phyloP scores from a whole-genome alignment of 1,140 invertebrate genomes.

The Temnothorax longispinosus region DNA sequence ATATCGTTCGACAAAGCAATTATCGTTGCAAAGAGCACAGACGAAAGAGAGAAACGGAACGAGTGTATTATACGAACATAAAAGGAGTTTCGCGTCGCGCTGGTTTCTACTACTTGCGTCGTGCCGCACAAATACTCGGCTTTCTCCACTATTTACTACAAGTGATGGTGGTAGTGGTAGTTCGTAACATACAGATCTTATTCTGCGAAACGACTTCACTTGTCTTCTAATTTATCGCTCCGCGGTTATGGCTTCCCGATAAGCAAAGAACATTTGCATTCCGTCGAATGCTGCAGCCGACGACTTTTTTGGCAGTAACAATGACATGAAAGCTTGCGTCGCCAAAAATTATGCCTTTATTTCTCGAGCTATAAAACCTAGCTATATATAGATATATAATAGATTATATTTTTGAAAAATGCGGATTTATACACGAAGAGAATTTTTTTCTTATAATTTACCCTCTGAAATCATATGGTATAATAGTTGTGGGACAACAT shows the following conservation, averaged over 20 bases:
- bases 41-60: conserved; percentile 18
- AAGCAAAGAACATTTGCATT: conserved; percentile 19
- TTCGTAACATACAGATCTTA: conserved; percentile 34
- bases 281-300: neutral
- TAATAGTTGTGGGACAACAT: no score
- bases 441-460: no score
- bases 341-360: neutral
- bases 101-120: conserved; percentile 31
- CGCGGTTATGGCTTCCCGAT: conserved; percentile 35
- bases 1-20: conserved; percentile 63
- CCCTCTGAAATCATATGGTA: no score
- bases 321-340: neutral
- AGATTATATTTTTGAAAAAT: neutral
- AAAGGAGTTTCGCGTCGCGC: conserved; percentile 49
- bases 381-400: no score
- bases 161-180: neutral
- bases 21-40: conserved; percentile 42
- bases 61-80: conserved; percentile 54
- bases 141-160: conserved; percentile 39
- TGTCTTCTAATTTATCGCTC: conserved; percentile 41
- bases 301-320: neutral
- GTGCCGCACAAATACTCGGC: conserved; percentile 39
- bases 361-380: no score
- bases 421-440: no score
- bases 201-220: conserved; percentile 27